Conservation (phyloP, 2,888 invertebrate species). For the Hirtodrosophila alboralis region DNA sequence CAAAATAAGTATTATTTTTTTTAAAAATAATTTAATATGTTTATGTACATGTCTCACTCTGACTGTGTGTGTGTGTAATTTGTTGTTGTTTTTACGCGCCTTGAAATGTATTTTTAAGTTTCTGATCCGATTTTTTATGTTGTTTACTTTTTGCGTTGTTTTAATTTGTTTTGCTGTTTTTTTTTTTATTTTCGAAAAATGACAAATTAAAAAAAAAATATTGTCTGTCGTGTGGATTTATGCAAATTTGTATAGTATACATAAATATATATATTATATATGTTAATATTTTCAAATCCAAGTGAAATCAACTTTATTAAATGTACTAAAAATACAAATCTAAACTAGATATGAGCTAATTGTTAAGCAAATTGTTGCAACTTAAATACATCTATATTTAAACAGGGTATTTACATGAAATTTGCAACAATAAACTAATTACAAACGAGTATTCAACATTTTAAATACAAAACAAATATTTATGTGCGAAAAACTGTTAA, state of each 20-base stretch:
- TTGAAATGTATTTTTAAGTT: slow-evolving; percentile 80
- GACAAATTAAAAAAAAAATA: slow-evolving; percentile 34
- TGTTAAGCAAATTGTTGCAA: too few species aligned
- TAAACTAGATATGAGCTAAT: too few species aligned
- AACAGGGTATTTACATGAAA: too few species aligned
- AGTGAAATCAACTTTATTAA: too few species aligned
- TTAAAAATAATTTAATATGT: too few species aligned
- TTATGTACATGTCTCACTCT: slow-evolving; percentile 7
- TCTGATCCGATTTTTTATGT: slow-evolving; percentile 68
- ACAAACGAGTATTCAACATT: too few species aligned
- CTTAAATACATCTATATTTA: too few species aligned
- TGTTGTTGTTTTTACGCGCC: slow-evolving; percentile 65
- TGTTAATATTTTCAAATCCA: too few species aligned
- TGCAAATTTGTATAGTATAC: slow-evolving; percentile 7
- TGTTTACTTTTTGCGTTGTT: slow-evolving; percentile 78
- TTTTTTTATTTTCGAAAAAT: slow-evolving; percentile 33
- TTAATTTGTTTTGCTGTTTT: slow-evolving; percentile 46
- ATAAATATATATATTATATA: background rate
- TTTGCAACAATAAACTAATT: too few species aligned
- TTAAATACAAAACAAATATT: too few species aligned
- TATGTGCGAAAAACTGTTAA: too few species aligned
- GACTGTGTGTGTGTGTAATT: slow-evolving; percentile 16
- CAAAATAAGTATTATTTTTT: slow-evolving; percentile 25
- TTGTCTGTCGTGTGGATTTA: slow-evolving; percentile 11
- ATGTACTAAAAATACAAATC: too few species aligned